These are phyloP conservation scores for Procavia capensis DNA, from an alignment of 2,113 vertebrate genomes.

Conservation along the genomic window DNA sequence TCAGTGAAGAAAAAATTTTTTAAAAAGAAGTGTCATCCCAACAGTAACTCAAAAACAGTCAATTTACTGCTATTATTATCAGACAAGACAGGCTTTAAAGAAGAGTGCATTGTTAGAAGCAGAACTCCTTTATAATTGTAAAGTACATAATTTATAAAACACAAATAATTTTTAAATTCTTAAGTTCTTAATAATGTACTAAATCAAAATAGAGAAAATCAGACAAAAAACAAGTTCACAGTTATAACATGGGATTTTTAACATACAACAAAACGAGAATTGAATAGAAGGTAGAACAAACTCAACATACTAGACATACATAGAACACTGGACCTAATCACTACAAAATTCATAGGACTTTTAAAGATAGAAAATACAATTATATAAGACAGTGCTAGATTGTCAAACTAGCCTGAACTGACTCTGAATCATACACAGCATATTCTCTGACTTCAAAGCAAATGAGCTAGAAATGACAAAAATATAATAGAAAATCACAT, in stretches of 20 bases:
- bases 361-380: neutral
- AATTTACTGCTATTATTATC: neutral
- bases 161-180: neutral
- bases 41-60: neutral
- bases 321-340: neutral
- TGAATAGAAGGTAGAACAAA: neutral
- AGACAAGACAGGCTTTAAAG: neutral
- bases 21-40: neutral
- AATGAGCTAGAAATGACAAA: neutral
- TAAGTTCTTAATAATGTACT: neutral
- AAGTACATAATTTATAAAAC: neutral
- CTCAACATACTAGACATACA: neutral
- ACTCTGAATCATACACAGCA: neutral
- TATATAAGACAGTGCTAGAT: neutral
- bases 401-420: neutral
- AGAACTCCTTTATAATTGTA: neutral
- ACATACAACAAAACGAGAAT: neutral
- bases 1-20: too few relatives aligned
- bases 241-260: neutral
- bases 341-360: neutral
- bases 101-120: constrained; percentile 1
- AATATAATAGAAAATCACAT: neutral
- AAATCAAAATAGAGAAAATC: neutral
- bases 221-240: neutral
- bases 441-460: neutral